Evolutionary conservation across 2,888 invertebrate genomes (phyloP), one percentile per base, ranked within the genome.

Genomic region (Tinea semifulvella): DNA sequence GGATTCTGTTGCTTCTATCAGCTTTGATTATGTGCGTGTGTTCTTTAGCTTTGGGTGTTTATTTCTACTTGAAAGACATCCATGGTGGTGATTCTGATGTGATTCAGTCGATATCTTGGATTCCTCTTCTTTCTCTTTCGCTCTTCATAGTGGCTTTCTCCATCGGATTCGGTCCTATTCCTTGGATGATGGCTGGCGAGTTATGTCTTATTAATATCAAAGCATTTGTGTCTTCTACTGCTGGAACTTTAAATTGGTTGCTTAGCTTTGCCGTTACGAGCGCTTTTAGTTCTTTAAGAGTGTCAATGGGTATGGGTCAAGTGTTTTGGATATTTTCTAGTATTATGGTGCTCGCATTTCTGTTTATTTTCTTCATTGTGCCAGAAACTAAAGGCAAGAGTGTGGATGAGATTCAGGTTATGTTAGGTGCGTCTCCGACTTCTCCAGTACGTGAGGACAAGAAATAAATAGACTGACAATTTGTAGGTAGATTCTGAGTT

Each of bases 101-200:
- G 17, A 76, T 89, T 1, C 57, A 62, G 0, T 58, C 72, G 11
- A 76, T 92, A 5, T 84, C 85, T 0, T 93, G 92, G 88, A 61
- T 95, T 46, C 94, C 94, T 0, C 68, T 95, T 3, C 55, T 86
- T 1, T 85, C 89, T 18, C 67, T 94, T 14, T 90, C 91, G 36
- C 50, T 91, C 1, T 95, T 92, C 66, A 88, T 94, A 14, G 68
- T 91, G 14, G 85, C 91, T 35, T 95, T 94, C 72, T 91, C 92
- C 0, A 59, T 94, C 26, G 94, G 94, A 40, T 90, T 88, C 56
- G 95, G 95, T 0, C 95, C 95, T 0, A 91, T 95, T 38, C 94
- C 94, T 0, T 92, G 92, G 92, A 84, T 94, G 82, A 90, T 92
- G 82, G 76, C 81, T 2, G 86, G 93, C 2, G 95, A 95, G 65